Evolutionary conservation across 2,113 vertebrate species (phyloP).

Genomic region (Brachirus orientalis): DNA sequence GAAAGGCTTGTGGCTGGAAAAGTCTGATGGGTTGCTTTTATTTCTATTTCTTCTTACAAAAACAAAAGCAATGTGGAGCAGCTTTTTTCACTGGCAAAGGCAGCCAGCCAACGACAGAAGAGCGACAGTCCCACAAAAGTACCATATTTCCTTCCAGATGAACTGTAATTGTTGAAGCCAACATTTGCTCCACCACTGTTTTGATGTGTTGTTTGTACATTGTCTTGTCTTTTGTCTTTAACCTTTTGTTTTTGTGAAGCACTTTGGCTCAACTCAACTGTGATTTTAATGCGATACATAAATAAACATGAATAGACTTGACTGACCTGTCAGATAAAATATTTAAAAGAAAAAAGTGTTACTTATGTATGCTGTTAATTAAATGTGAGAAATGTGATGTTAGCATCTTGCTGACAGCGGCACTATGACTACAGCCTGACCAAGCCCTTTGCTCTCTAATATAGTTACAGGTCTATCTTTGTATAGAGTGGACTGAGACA

Average conservation of each 20-base stretch:
- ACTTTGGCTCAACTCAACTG: no score
- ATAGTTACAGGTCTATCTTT: background rate
- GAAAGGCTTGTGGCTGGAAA: conserved; percentile 27
- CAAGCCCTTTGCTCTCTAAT: no score
- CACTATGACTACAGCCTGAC: no score
- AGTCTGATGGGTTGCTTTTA: conserved; percentile 7
- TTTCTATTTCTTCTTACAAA: conserved; percentile 11
- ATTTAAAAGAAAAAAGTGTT: no score
- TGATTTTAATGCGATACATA: no score
- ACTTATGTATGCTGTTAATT: no score
- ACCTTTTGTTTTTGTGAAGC: no score
- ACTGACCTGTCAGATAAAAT: background rate
- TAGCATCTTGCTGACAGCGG: background rate
- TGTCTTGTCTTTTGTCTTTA: no score
- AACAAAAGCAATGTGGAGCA: background rate
- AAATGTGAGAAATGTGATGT: no score
- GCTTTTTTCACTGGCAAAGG: background rate
- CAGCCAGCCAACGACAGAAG: background rate
- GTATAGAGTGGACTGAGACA: conserved; percentile 3
- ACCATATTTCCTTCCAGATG: background rate
- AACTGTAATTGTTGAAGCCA: background rate
- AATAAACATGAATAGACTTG: background rate
- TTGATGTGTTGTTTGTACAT: background rate
- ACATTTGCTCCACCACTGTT: background rate
- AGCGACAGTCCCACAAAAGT: background rate